These are phyloP conservation scores for Pseudomugil tenellus DNA, from an alignment of 2,797 vertebrate species.

Conservation along the genomic window DNA sequence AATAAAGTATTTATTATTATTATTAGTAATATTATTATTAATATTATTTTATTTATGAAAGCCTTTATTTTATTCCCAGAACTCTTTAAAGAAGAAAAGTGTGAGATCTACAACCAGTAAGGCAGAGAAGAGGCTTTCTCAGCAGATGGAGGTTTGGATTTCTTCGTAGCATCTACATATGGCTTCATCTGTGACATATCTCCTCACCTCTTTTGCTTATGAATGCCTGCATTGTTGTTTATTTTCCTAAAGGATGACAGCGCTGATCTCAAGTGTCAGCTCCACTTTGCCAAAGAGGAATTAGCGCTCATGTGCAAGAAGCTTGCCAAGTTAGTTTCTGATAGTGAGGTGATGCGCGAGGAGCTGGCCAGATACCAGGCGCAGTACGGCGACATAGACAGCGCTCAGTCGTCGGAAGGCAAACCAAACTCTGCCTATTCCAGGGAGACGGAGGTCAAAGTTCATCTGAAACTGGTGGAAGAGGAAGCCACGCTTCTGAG, in stretches of 20 bases:
- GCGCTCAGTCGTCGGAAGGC: slow-evolving; percentile 76
- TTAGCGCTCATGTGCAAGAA: slow-evolving; percentile 98
- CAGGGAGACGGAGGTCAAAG: slow-evolving; percentile 92
- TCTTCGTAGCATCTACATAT: slow-evolving; percentile 11
- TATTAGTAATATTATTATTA: too few relatives aligned
- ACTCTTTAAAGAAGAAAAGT: slow-evolving; percentile 90
- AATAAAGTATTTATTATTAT: too few relatives aligned
- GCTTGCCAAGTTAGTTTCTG: slow-evolving; percentile 94
- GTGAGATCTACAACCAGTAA: slow-evolving; percentile 86
- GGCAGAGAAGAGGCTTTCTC: slow-evolving; percentile 88
- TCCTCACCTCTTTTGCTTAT: neutral
- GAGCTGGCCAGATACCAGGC: slow-evolving; percentile 93
- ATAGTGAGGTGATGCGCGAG: slow-evolving; percentile 95
- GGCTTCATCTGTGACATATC: neutral
- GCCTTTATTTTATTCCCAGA: slow-evolving; percentile 76
- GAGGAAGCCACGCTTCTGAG: slow-evolving; percentile 98
- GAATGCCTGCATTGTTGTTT: slow-evolving; percentile 1
- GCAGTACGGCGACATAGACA: slow-evolving; percentile 92
- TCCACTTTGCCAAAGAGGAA: slow-evolving; percentile 98
- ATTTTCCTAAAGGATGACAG: slow-evolving; percentile 89
- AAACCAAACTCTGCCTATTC: slow-evolving; percentile 90
- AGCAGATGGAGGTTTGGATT: slow-evolving; percentile 83
- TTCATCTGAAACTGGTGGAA: slow-evolving; percentile 96
- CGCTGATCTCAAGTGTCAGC: slow-evolving; percentile 95
- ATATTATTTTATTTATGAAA: neutral